Percentiles rank a stretch among this genome's conserved stretches.
phyloP scores from a whole-genome alignment of 2,888 invertebrate species.

The Troides helena region DNA sequence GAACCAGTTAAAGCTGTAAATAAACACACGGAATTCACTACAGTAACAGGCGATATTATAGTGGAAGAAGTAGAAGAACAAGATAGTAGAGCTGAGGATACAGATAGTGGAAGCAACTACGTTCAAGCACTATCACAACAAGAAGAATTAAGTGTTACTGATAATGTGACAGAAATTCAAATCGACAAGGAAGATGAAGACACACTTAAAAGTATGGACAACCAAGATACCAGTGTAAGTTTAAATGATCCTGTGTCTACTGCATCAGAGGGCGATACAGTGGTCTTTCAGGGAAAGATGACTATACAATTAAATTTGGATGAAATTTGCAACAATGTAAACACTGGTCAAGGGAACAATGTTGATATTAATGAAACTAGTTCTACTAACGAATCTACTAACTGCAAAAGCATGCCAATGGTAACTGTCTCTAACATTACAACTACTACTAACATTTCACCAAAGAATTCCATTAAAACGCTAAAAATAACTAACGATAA shows the following conservation, averaged over 20 bases:
- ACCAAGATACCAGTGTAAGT: constrained; percentile 80
- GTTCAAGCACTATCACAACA: constrained; percentile 69
- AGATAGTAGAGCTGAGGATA: constrained; percentile 60
- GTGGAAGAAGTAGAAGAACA: constrained; percentile 72
- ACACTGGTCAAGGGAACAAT: constrained; percentile 67
- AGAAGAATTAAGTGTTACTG: constrained; percentile 69
- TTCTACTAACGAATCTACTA: constrained; percentile 58
- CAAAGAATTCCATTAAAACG: constrained; percentile 75
- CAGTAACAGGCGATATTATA: constrained; percentile 59
- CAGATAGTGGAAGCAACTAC: constrained; percentile 71
- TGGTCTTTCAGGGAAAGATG: constrained; percentile 79
- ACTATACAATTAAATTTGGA: constrained; percentile 77
- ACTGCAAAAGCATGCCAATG: constrained; percentile 76
- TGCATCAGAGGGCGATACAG: constrained; percentile 72
- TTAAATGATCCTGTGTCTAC: constrained; percentile 72
- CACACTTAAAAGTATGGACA: constrained; percentile 75
- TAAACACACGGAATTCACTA: constrained; percentile 46
- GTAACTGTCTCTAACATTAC: constrained; percentile 80
- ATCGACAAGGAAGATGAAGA: constrained; percentile 78
- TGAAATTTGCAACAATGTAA: constrained; percentile 74
- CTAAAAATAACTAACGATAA: constrained; percentile 57
- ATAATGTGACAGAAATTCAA: constrained; percentile 73
- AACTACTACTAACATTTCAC: constrained; percentile 77
- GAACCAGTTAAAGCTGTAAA: constrained; percentile 58
- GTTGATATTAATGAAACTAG: constrained; percentile 56